Percentiles rank a stretch among this genome's conserved stretches.
These are phyloP conservation scores for Lichenostomus cassidix DNA, from an alignment of 2,113 vertebrate species.

Conservation along the genomic window DNA sequence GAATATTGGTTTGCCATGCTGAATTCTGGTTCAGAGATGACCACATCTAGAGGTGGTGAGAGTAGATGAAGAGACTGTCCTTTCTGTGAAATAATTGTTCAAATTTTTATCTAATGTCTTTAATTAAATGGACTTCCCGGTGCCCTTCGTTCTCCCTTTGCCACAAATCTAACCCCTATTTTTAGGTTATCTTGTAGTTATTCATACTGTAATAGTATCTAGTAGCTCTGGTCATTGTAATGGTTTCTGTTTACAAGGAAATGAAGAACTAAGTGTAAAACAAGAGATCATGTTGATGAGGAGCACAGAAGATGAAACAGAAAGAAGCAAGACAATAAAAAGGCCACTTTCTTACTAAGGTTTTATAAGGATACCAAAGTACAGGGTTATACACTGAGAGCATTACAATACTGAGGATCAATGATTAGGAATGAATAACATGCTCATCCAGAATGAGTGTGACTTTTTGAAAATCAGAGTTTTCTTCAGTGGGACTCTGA, in stretches of 20 bases:
- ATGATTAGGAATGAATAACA: fast-evolving
- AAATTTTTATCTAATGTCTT: background rate
- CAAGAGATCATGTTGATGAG: background rate
- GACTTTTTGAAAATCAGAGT: background rate
- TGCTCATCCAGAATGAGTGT: background rate
- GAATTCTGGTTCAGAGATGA: background rate
- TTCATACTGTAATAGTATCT: background rate
- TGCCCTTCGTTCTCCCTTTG: background rate
- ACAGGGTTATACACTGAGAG: background rate
- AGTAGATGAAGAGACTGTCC: background rate
- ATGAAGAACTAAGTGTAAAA: background rate
- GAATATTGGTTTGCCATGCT: background rate
- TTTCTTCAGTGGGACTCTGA: background rate
- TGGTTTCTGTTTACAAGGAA: background rate
- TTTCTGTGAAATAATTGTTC: background rate
- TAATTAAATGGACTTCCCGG: background rate
- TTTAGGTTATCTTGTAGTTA: background rate
- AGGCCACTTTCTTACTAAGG: background rate
- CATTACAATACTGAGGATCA: background rate
- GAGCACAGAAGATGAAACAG: background rate
- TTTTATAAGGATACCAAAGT: background rate
- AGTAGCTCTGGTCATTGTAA: background rate
- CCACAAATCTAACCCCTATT: background rate
- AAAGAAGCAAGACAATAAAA: background rate
- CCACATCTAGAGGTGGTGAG: background rate